These are phyloP conservation scores for Cottoperca gobio DNA, from an alignment of 2,797 vertebrate species.

Conservation along the genomic window DNA sequence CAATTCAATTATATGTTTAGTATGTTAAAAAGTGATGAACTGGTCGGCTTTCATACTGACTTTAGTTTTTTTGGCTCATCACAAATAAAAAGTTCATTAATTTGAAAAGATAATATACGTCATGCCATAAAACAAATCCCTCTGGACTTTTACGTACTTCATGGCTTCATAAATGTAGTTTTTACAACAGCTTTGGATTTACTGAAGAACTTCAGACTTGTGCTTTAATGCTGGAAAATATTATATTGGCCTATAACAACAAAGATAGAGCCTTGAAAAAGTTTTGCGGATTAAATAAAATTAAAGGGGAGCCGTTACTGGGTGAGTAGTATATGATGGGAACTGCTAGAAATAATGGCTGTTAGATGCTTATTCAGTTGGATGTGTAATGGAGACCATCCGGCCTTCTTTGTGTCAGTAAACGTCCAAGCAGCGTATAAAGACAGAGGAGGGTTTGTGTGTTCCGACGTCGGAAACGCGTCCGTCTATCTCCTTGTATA, in stretches of 20 bases:
- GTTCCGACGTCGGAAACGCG: constrained; percentile 5
- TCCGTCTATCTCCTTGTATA: constrained; percentile 30
- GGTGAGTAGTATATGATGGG: background rate
- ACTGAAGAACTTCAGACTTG: background rate
- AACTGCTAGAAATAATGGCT: background rate
- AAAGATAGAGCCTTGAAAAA: background rate
- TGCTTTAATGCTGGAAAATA: background rate
- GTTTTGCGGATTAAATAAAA: background rate
- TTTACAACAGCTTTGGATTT: background rate
- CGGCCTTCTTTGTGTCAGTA: background rate
- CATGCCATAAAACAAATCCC: background rate
- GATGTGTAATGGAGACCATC: background rate
- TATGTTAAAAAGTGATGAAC: background rate
- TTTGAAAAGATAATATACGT: background rate
- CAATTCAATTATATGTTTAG: background rate
- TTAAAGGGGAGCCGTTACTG: background rate
- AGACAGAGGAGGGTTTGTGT: background rate
- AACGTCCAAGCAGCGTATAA: background rate
- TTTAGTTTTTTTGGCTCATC: background rate
- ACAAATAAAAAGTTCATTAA: background rate
- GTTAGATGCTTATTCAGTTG: background rate
- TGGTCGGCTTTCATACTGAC: background rate
- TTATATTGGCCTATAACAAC: background rate
- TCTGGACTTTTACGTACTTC: background rate
- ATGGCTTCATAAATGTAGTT: background rate